Percentiles rank a stretch among this genome's conserved stretches.
Conservation (phyloP, 2,113 vertebrate species). For the Ovis aries region DNA sequence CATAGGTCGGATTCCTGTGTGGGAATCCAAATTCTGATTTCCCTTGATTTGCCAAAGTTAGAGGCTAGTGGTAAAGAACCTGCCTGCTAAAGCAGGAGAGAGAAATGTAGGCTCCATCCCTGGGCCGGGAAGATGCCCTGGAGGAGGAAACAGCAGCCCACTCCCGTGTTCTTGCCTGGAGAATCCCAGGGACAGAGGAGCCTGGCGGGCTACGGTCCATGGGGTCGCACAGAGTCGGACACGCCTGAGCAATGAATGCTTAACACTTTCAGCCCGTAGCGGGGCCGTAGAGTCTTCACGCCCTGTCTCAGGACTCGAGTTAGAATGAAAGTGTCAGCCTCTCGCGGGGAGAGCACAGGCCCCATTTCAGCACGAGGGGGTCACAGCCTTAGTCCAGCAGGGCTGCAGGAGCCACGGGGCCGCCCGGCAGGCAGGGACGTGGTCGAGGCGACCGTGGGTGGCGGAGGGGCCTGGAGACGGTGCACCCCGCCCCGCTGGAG, state of each 20-base stretch:
- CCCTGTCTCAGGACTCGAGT: no score
- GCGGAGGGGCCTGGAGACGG: rapidly evolving
- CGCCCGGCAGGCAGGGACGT: rapidly evolving
- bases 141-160: not conserved
- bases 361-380: rapidly evolving
- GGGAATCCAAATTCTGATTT: not conserved
- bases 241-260: not conserved
- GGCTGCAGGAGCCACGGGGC: rapidly evolving
- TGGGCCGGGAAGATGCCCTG: not conserved
- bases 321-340: rapidly evolving
- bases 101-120: not conserved
- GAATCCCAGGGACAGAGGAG: not conserved
- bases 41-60: not conserved
- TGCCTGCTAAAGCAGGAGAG: not conserved
- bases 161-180: not conserved
- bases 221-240: not conserved
- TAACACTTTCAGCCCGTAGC: not conserved
- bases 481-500: rapidly evolving
- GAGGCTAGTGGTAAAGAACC: not conserved
- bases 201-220: not conserved
- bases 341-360: rapidly evolving
- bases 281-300: rapidly evolving
- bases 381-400: rapidly evolving
- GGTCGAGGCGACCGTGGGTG: rapidly evolving
- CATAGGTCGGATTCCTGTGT: rapidly evolving